Evolutionary conservation across 2,113 vertebrate genomes (phyloP).

Genomic region (Cochlearius cochlearius): DNA sequence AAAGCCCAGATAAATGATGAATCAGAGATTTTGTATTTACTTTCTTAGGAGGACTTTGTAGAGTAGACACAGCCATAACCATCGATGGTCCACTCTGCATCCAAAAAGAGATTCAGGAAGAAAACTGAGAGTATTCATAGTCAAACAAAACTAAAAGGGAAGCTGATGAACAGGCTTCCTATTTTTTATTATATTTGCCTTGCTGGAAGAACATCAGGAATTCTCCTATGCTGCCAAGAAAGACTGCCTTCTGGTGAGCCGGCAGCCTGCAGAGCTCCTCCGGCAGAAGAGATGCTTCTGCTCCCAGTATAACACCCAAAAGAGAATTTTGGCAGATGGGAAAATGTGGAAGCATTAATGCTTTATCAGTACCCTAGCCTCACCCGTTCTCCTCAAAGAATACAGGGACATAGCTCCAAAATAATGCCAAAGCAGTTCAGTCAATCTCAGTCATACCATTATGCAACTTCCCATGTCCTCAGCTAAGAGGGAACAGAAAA

Average conservation of each 20-base stretch:
- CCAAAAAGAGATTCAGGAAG: not conserved
- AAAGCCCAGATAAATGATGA: conserved; percentile 8
- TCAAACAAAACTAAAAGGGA: not conserved
- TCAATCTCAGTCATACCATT: not conserved
- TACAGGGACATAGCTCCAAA: not conserved
- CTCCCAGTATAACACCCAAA: not conserved
- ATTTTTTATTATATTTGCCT: not conserved
- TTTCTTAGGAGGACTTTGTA: not conserved
- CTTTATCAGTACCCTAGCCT: not conserved
- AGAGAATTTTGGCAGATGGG: not conserved
- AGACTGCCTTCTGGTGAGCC: not conserved
- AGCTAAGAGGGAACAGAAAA: not conserved
- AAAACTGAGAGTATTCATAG: not conserved
- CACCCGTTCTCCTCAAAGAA: not conserved
- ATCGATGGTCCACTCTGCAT: not conserved
- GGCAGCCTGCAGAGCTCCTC: not conserved
- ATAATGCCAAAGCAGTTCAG: not conserved
- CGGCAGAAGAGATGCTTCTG: not conserved
- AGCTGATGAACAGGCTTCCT: not conserved
- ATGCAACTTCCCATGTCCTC: not conserved
- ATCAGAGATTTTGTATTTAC: not conserved
- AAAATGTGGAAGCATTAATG: not conserved
- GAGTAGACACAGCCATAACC: not conserved
- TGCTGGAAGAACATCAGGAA: not conserved
- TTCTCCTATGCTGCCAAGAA: not conserved